Evolutionary conservation across 2,113 vertebrate species (phyloP).

Genomic region (Microtus ochrogaster): DNA sequence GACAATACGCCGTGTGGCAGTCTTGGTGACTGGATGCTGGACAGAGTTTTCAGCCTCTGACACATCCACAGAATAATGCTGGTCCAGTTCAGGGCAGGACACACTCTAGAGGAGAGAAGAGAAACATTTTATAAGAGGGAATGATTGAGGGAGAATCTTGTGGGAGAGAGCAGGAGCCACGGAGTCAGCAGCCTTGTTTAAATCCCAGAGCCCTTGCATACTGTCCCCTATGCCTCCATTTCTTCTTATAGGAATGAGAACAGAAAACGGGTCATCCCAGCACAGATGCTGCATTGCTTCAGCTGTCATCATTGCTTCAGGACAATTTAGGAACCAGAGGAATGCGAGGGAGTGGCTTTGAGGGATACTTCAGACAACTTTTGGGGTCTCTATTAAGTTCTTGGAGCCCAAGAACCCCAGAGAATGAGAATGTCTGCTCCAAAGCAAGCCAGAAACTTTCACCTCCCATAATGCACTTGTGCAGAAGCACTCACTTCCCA

Average conservation of each 20-base stretch:
- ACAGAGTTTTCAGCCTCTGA: conserved; percentile 88
- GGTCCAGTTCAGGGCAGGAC: conserved; percentile 95
- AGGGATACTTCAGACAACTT: background rate
- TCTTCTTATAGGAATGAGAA: background rate
- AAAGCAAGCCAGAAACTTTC: background rate
- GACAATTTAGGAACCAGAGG: background rate
- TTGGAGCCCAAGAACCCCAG: background rate
- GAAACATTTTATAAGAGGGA: background rate
- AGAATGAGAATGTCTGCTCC: background rate
- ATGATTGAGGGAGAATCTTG: background rate
- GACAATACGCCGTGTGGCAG: conserved; percentile 88
- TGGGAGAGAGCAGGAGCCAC: background rate
- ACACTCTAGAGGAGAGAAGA: conserved; percentile 87
- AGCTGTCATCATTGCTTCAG: background rate
- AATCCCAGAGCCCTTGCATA: background rate
- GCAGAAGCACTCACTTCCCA: background rate
- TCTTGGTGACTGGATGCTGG: conserved; percentile 95
- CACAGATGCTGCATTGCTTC: background rate
- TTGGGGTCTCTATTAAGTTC: background rate
- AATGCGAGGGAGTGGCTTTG: background rate
- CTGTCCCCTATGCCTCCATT: background rate
- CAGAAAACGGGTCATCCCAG: background rate
- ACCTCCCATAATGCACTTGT: background rate
- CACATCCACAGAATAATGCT: conserved; percentile 90
- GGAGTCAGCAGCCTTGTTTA: background rate